Conservation (phyloP, 1,140 invertebrate genomes). For the Belonocnema kinseyi region DNA sequence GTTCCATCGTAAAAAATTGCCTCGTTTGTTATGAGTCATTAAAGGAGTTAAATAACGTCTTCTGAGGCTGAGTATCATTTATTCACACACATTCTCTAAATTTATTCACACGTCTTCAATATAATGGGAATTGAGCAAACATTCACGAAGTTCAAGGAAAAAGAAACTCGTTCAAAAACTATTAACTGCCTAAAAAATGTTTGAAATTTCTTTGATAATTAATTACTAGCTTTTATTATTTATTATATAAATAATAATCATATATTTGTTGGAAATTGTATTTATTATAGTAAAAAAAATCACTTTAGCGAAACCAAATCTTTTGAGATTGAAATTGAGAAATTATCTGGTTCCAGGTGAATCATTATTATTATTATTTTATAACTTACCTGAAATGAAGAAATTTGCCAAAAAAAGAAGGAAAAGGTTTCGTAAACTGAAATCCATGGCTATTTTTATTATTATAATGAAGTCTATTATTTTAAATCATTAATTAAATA, state of each 20-base stretch:
- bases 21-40: not conserved
- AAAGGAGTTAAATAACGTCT: slow-evolving; percentile 2
- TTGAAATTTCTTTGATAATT: not conserved
- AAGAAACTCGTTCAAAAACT: slow-evolving; percentile 17
- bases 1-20: not conserved
- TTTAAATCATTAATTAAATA: not conserved
- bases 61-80: not conserved
- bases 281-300: too few relatives aligned
- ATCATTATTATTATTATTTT: not conserved
- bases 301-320: too few relatives aligned
- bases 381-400: not conserved
- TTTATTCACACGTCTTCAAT: not conserved
- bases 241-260: not conserved
- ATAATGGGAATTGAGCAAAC: not conserved
- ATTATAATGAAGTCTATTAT: not conserved
- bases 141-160: slow-evolving; percentile 3
- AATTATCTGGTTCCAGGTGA: too few relatives aligned
- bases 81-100: not conserved
- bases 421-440: not conserved
- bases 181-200: not conserved
- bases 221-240: not conserved
- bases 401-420: not conserved
- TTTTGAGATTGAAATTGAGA: too few relatives aligned
- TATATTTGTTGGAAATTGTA: not conserved
- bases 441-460: not conserved